phyloP scores from a whole-genome alignment of 2,888 invertebrate species.

The Noctua pronuba region DNA sequence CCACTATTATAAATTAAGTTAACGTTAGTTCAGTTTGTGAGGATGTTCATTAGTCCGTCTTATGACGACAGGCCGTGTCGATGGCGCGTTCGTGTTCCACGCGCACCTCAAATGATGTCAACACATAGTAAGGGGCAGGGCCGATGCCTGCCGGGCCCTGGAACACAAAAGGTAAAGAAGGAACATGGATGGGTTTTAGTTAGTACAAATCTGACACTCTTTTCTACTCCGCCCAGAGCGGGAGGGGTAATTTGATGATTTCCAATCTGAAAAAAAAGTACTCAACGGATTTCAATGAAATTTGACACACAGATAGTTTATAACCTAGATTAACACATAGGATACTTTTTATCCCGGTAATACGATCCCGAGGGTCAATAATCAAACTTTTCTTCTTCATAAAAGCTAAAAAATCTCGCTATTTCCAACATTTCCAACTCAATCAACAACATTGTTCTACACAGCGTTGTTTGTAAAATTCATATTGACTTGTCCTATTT shows the following conservation, averaged over 20 bases:
- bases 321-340: neutral
- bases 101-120: no score
- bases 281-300: neutral
- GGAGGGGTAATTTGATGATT: no score
- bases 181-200: no score
- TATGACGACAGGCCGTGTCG: no score
- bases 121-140: no score
- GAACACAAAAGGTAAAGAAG: no score
- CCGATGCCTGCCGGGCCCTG: no score
- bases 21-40: neutral
- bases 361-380: neutral
- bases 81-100: no score
- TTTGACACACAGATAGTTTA: no score
- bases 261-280: no score
- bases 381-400: neutral
- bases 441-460: slow-evolving; percentile 14
- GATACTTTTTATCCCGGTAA: neutral
- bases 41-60: neutral
- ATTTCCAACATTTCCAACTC: neutral
- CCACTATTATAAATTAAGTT: neutral
- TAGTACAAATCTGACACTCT: no score
- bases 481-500: slow-evolving; percentile 32
- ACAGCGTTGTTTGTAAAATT: slow-evolving; percentile 14
- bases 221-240: no score
- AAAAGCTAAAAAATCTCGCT: neutral